phyloP scores from a whole-genome alignment of 2,113 vertebrate genomes.

The Uria lomvia region DNA sequence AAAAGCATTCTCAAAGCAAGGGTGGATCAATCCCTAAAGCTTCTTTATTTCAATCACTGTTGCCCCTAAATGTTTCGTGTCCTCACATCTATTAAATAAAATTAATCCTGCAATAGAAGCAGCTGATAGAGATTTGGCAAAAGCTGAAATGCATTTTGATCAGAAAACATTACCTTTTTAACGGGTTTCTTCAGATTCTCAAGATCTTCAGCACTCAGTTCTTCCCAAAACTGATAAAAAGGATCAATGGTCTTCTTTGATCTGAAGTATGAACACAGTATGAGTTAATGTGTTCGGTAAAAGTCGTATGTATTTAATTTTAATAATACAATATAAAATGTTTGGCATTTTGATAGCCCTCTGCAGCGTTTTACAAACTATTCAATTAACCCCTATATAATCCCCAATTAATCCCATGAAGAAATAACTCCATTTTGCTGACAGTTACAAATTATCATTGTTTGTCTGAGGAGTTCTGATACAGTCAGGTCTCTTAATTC shows the following conservation, averaged over 20 bases:
- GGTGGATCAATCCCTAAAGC: background rate
- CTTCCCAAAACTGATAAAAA: conserved; percentile 92
- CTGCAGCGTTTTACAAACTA: background rate
- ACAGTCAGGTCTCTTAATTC: background rate
- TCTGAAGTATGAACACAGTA: conserved; percentile 64
- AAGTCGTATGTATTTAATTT: background rate
- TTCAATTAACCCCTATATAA: background rate
- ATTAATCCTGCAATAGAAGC: background rate
- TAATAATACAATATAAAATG: background rate
- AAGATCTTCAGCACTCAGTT: conserved; percentile 77
- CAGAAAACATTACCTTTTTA: conserved; percentile 71
- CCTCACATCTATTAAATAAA: background rate
- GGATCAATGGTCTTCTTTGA: conserved; percentile 86
- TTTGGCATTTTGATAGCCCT: background rate
- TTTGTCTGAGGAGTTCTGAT: background rate
- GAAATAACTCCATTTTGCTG: background rate
- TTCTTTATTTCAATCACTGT: background rate
- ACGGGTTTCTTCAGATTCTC: conserved; percentile 62
- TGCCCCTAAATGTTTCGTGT: background rate
- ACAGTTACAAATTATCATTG: background rate
- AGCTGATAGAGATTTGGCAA: background rate
- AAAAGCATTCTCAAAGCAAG: background rate
- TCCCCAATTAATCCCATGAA: background rate
- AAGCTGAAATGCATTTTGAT: background rate
- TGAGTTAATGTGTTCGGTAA: background rate